These are phyloP conservation scores for Perccottus glenii DNA, from an alignment of 2,113 vertebrate species.

Conservation along the genomic window DNA sequence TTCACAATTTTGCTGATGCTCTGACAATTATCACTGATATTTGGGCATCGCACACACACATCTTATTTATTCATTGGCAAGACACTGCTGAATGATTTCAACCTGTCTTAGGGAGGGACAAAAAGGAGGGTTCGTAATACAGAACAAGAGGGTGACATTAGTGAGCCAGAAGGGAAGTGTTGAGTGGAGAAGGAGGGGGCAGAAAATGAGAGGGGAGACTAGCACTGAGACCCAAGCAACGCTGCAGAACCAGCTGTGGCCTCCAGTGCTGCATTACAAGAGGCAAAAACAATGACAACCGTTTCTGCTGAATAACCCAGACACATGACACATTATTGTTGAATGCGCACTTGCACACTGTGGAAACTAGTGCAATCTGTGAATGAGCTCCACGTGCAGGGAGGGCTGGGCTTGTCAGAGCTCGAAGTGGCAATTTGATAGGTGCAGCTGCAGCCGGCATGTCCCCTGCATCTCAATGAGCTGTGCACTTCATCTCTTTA, in stretches of 20 bases:
- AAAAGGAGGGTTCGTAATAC: conserved; percentile 33
- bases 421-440: conserved; percentile 79
- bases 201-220: conserved; percentile 12
- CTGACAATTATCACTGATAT: too few species aligned
- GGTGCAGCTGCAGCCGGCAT: conserved; percentile 83
- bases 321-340: conserved; percentile 11
- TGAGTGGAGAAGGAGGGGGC: conserved; percentile 52
- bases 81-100: conserved; percentile 16
- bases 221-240: conserved; percentile 5
- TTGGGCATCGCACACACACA: too few species aligned
- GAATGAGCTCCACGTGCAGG: conserved; percentile 19
- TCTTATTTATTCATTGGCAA: background rate
- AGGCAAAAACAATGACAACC: conserved; percentile 38
- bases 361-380: conserved; percentile 11
- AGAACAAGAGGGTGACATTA: conserved; percentile 38
- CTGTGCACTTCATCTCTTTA: conserved; percentile 50
- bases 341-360: background rate
- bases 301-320: conserved; percentile 22
- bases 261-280: conserved; percentile 25
- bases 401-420: conserved; percentile 66
- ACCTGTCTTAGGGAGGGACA: conserved; percentile 20
- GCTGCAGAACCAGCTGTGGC: conserved; percentile 45
- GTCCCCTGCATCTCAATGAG: conserved; percentile 85
- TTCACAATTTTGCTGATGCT: too few species aligned
- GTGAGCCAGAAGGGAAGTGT: conserved; percentile 29